Evolutionary conservation across 2,888 invertebrate species (phyloP).

Genomic region (Melipona beecheii): DNA sequence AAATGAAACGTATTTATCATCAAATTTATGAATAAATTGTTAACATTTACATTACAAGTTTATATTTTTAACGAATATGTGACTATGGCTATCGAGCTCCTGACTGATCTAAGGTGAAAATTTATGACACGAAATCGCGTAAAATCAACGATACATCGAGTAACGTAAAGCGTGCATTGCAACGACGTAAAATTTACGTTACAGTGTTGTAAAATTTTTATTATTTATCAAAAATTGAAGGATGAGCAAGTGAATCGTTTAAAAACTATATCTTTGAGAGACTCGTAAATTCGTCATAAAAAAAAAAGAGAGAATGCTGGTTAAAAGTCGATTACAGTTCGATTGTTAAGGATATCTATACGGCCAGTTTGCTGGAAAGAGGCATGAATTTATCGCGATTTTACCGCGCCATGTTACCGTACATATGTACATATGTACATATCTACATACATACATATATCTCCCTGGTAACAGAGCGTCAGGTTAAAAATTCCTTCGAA

Average conservation of each 20-base stretch:
- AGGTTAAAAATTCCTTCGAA: neutral
- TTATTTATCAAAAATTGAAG: neutral
- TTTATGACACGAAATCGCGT: neutral
- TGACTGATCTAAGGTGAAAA: neutral
- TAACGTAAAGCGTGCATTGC: neutral
- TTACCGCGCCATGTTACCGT: neutral
- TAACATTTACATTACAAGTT: neutral
- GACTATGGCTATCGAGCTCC: neutral
- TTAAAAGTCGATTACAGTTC: slow-evolving; percentile 1
- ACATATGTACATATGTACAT: too few relatives aligned
- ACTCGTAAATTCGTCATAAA: slow-evolving; percentile 21
- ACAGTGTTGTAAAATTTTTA: slow-evolving; percentile 6
- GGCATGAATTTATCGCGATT: neutral
- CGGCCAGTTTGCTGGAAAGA: too few relatives aligned
- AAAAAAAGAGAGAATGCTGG: neutral
- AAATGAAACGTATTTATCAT: neutral
- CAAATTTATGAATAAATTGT: neutral
- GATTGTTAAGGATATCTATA: neutral
- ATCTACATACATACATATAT: neutral
- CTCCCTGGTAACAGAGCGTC: neutral
- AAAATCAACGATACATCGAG: neutral
- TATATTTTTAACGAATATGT: neutral
- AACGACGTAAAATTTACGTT: neutral
- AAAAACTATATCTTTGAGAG: neutral
- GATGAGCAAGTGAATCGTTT: neutral